Evolutionary conservation across 2,797 vertebrate genomes (phyloP).

Genomic region (Lutjanus campechanus): DNA sequence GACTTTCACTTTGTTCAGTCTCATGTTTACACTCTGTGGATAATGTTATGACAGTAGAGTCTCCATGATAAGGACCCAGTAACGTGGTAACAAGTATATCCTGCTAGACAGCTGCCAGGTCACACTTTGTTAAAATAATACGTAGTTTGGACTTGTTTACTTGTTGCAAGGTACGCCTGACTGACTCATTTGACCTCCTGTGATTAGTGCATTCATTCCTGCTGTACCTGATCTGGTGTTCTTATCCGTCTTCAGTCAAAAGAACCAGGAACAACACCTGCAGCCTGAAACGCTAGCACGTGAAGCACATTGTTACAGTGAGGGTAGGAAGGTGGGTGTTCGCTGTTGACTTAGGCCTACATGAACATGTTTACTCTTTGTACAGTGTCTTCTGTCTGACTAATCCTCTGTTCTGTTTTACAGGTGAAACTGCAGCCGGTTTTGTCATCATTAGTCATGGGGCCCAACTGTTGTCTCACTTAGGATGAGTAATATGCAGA

Average conservation of each 20-base stretch:
- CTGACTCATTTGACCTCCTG: slow-evolving; percentile 66
- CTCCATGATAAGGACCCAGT: slow-evolving; percentile 58
- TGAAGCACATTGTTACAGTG: slow-evolving; percentile 21
- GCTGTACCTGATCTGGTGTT: slow-evolving; percentile 29
- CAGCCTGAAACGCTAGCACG: slow-evolving; percentile 28
- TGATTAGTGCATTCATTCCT: slow-evolving; percentile 35
- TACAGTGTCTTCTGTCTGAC: slow-evolving; percentile 46
- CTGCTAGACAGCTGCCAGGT: slow-evolving; percentile 60
- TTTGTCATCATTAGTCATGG: slow-evolving; percentile 66
- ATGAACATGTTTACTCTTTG: slow-evolving; percentile 45
- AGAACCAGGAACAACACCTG: slow-evolving; percentile 37
- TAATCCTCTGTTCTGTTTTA: slow-evolving; percentile 50
- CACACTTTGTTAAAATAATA: slow-evolving; percentile 69
- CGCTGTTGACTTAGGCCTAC: slow-evolving; percentile 14
- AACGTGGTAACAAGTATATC: slow-evolving; percentile 67
- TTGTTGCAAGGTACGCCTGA: slow-evolving; percentile 57
- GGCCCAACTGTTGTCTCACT: slow-evolving; percentile 43
- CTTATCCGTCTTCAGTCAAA: slow-evolving; percentile 27
- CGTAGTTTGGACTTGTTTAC: slow-evolving; percentile 82
- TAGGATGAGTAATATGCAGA: slow-evolving; percentile 48
- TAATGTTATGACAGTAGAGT: slow-evolving; percentile 55
- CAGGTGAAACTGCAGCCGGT: slow-evolving; percentile 67
- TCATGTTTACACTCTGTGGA: slow-evolving; percentile 40
- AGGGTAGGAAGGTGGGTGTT: slow-evolving; percentile 7
- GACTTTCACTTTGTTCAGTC: slow-evolving; percentile 35